phyloP scores from a whole-genome alignment of 2,113 vertebrate genomes.

The Dromiciops gliroides region DNA sequence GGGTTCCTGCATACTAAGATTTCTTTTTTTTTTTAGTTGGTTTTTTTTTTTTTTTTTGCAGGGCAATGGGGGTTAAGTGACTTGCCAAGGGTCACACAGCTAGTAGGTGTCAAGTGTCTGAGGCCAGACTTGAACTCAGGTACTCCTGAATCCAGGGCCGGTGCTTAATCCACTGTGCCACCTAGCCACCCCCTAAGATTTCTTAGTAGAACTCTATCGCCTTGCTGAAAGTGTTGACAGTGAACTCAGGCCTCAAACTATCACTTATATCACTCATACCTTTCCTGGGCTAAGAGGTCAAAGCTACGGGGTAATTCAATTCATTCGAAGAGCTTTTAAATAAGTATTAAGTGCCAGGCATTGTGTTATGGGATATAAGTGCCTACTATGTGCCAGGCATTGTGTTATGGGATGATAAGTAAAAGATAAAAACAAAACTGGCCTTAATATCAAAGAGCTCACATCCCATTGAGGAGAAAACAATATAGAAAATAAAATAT shows the following conservation, averaged over 20 bases:
- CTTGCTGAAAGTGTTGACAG: background rate
- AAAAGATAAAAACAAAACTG: background rate
- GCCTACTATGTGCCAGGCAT: background rate
- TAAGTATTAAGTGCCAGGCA: background rate
- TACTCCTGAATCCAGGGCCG: too few species aligned
- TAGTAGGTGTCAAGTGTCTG: too few species aligned
- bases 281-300: background rate
- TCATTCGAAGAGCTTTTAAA: background rate
- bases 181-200: too few species aligned
- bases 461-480: background rate
- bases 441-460: background rate
- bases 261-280: background rate
- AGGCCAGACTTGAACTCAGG: too few species aligned
- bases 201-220: background rate
- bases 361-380: background rate
- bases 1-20: background rate
- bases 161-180: too few species aligned
- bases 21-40: too few species aligned
- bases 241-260: background rate
- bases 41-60: too few species aligned
- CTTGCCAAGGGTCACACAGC: too few species aligned
- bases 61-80: too few species aligned
- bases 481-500: too few species aligned
- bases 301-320: background rate
- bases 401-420: background rate